Percentiles rank a stretch among this genome's conserved stretches.
Evolutionary conservation across 2,797 vertebrate genomes (phyloP).

Genomic region (Enteromius radiatus): DNA sequence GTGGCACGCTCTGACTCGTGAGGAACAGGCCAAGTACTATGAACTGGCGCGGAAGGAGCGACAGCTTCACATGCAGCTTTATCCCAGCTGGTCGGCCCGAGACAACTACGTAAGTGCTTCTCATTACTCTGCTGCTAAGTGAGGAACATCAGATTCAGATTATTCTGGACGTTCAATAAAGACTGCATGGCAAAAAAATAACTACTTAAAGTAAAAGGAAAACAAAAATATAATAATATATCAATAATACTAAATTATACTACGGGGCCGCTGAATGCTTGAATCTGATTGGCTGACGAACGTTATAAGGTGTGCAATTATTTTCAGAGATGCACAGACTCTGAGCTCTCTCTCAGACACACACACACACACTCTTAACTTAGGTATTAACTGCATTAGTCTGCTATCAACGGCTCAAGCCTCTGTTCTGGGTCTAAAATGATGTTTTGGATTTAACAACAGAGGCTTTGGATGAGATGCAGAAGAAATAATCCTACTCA

Average conservation of each 20-base stretch:
- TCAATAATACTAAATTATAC: not conserved
- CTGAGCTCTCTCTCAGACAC: too few relatives aligned
- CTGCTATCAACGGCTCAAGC: too few relatives aligned
- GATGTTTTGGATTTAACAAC: too few relatives aligned
- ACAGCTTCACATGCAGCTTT: constrained; percentile 99
- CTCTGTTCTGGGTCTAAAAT: too few relatives aligned
- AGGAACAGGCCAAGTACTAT: constrained; percentile 99
- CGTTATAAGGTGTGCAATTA: too few relatives aligned
- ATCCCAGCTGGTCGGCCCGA: constrained; percentile 97
- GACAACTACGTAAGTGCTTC: constrained; percentile 94
- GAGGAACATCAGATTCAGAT: not conserved
- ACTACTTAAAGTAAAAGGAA: not conserved
- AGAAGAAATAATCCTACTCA: too few relatives aligned
- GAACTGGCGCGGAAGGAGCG: constrained; percentile 97
- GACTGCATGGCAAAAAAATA: not conserved
- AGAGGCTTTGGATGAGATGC: too few relatives aligned
- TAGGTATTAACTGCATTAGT: too few relatives aligned
- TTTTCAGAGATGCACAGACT: too few relatives aligned
- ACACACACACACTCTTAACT: too few relatives aligned
- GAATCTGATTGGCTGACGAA: too few relatives aligned
- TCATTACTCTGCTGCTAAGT: not conserved
- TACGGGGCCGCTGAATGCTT: too few relatives aligned
- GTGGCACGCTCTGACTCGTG: constrained; percentile 97
- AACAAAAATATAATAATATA: not conserved
- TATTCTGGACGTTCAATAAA: not conserved